Percentiles rank a stretch among this genome's conserved stretches.
phyloP scores from a whole-genome alignment of 2,797 vertebrate species.

The Cynopterus sphinx region DNA sequence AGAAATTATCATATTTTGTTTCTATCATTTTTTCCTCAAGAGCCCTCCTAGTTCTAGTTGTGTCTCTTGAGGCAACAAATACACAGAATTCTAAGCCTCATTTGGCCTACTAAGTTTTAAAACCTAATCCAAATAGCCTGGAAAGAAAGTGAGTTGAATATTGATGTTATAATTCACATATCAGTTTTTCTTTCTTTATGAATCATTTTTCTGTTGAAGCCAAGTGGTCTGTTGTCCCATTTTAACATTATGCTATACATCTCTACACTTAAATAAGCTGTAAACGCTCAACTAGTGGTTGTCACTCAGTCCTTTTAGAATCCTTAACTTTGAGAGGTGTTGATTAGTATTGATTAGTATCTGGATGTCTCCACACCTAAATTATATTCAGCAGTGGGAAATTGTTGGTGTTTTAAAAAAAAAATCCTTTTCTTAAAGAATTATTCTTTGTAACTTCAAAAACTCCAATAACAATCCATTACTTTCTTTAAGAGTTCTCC shows the following conservation, averaged over 20 bases:
- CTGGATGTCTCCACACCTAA: neutral
- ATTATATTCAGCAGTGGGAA: neutral
- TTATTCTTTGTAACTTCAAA: conserved; percentile 42
- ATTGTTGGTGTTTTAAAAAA: neutral
- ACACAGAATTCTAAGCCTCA: neutral
- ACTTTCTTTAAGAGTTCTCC: neutral
- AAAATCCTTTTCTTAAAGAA: neutral
- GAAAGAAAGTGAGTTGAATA: neutral
- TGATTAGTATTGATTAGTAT: neutral
- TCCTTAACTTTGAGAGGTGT: neutral
- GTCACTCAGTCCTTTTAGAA: neutral
- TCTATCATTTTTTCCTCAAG: neutral
- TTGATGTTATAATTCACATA: neutral
- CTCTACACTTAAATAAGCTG: neutral
- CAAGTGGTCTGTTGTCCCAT: neutral
- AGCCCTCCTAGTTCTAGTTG: neutral
- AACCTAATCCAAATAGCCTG: neutral
- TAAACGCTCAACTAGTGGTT: neutral
- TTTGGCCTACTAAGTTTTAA: neutral
- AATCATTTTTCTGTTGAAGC: conserved; percentile 23
- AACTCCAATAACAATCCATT: neutral
- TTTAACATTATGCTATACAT: neutral
- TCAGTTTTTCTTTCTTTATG: neutral
- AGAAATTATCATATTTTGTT: neutral
- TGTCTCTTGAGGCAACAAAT: neutral